Percentiles rank a stretch among this genome's conserved stretches.
These are phyloP conservation scores for Sciurus vulgaris DNA, from an alignment of 2,797 vertebrate genomes.

Conservation along the genomic window DNA sequence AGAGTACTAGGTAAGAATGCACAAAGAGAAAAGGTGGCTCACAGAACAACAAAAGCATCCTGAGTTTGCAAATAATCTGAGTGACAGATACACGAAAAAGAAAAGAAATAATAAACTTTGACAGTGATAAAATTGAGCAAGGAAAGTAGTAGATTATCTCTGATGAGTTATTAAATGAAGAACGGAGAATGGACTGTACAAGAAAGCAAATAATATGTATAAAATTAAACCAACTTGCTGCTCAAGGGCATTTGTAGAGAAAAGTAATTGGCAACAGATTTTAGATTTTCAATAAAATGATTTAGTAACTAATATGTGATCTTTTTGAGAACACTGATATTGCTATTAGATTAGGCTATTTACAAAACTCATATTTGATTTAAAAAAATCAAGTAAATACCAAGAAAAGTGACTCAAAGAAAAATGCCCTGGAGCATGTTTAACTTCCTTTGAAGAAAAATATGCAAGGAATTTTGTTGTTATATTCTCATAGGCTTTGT, in stretches of 20 bases:
- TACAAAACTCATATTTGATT: constrained; percentile 46
- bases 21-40: constrained; percentile 50
- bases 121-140: not conserved
- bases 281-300: constrained; percentile 31
- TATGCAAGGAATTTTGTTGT: constrained; percentile 5
- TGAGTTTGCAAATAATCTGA: constrained; percentile 13
- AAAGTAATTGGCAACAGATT: constrained; percentile 43
- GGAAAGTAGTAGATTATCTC: constrained; percentile 6
- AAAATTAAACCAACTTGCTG: constrained; percentile 54
- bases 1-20: constrained; percentile 21
- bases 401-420: constrained; percentile 25
- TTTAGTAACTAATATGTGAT: constrained; percentile 25
- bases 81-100: not conserved
- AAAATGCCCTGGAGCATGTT: constrained; percentile 16
- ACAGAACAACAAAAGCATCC: not conserved
- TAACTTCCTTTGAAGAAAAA: constrained; percentile 34
- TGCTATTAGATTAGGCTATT: constrained; percentile 1
- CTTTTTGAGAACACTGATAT: constrained; percentile 9
- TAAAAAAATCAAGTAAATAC: constrained; percentile 42
- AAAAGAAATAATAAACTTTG: not conserved
- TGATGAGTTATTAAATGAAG: not conserved
- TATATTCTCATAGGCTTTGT: not conserved
- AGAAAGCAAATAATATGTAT: constrained; percentile 9
- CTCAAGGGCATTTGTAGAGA: constrained; percentile 5
- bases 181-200: constrained; percentile 7